These are phyloP conservation scores for Oegoconia quadripuncta DNA, from an alignment of 2,888 invertebrate species.

Conservation along the genomic window DNA sequence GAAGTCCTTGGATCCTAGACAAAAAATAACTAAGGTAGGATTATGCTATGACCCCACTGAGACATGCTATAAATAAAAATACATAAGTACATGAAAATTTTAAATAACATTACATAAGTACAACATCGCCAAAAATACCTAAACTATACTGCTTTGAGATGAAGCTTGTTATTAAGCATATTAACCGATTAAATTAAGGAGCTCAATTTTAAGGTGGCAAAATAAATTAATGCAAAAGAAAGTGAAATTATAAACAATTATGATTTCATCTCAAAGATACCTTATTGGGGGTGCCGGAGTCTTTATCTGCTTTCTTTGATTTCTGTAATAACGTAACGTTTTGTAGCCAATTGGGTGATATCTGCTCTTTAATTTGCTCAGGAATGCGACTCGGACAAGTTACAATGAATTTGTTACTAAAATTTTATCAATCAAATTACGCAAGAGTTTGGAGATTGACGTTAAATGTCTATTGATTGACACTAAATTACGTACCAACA, in stretches of 20 bases:
- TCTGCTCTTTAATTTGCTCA: slow-evolving; percentile 2
- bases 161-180: slow-evolving; percentile 43
- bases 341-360: slow-evolving; percentile 35
- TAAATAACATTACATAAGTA: no score
- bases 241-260: slow-evolving; percentile 28
- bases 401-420: no score
- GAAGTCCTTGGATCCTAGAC: background rate
- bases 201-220: slow-evolving; percentile 31
- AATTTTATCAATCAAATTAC: no score
- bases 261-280: slow-evolving; percentile 71
- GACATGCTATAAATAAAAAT: slow-evolving; percentile 37
- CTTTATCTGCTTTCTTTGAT: slow-evolving; percentile 88
- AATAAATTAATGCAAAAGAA: slow-evolving; percentile 24
- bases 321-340: slow-evolving; percentile 81
- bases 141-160: slow-evolving; percentile 35
- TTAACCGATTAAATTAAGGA: slow-evolving; percentile 23
- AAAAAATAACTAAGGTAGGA: slow-evolving; percentile 5
- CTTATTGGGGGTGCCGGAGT: slow-evolving; percentile 84
- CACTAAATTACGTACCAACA: no score
- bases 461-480: no score
- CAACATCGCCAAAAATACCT: no score
- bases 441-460: no score
- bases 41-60: slow-evolving; percentile 48
- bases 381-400: background rate
- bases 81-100: slow-evolving; percentile 23